phyloP scores from a whole-genome alignment of 2,797 vertebrate species.

The Micrastur ruficollis region DNA sequence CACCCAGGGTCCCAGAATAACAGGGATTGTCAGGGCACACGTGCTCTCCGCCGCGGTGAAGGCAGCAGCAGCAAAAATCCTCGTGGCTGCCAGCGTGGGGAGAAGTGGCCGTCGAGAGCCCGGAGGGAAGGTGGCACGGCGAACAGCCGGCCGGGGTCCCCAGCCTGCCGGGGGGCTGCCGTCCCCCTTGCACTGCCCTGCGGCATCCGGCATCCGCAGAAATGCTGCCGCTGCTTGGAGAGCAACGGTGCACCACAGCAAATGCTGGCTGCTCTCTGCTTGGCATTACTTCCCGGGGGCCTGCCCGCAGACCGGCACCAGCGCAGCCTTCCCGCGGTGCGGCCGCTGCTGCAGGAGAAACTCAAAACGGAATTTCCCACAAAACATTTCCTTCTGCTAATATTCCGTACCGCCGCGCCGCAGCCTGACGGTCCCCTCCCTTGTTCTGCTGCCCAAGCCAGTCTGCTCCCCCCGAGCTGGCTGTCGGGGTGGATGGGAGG shows the following conservation, averaged over 20 bases:
- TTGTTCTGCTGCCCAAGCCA: rapidly evolving
- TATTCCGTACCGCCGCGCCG: rapidly evolving
- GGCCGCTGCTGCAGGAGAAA: rapidly evolving
- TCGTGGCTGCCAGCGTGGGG: rapidly evolving
- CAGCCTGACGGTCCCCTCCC: not conserved
- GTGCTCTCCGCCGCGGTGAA: rapidly evolving
- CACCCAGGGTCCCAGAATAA: not conserved
- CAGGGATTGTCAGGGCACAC: not conserved
- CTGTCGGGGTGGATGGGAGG: not conserved
- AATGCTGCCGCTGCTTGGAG: not conserved
- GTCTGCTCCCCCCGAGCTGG: not conserved
- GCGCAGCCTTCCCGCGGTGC: rapidly evolving
- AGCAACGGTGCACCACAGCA: rapidly evolving
- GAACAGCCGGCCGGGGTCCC: not conserved
- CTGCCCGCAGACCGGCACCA: not conserved
- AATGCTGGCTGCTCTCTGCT: not conserved
- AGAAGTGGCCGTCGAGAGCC: rapidly evolving
- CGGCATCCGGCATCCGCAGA: rapidly evolving
- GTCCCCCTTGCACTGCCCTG: rapidly evolving
- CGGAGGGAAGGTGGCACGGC: not conserved
- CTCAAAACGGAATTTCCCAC: rapidly evolving
- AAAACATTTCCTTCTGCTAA: rapidly evolving
- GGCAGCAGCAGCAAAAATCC: not conserved
- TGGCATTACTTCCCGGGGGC: rapidly evolving
- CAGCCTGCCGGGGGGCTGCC: not conserved